phyloP scores from a whole-genome alignment of 2,888 invertebrate species.

The Sinotaia quadrata region DNA sequence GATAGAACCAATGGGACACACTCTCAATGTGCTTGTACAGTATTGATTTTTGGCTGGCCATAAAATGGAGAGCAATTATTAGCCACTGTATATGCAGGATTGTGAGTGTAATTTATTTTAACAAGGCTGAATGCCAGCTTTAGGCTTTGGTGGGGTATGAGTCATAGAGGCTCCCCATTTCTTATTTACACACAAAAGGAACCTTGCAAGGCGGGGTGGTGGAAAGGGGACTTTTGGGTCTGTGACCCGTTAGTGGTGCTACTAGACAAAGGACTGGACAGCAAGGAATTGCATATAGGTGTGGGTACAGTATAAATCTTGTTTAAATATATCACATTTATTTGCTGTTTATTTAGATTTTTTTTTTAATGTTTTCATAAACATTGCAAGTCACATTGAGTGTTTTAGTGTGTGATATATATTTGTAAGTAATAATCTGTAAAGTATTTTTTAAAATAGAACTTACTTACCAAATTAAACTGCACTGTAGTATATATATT shows the following conservation, averaged over 20 bases:
- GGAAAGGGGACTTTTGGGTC: not conserved
- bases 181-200: constrained; percentile 30
- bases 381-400: no score
- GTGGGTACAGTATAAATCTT: not conserved
- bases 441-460: no score
- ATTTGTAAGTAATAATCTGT: no score
- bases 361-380: no score
- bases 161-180: constrained; percentile 15
- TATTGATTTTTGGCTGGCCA: constrained; percentile 25
- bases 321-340: no score
- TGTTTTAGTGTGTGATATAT: no score
- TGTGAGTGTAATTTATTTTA: constrained; percentile 33
- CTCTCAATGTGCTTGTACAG: not conserved
- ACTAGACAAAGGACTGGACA: constrained; percentile 7
- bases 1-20: not conserved
- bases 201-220: not conserved
- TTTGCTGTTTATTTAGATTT: no score
- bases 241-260: not conserved
- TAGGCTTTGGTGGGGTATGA: not conserved
- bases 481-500: no score
- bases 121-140: constrained; percentile 20
- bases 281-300: no score
- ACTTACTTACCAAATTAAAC: no score
- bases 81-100: constrained; percentile 32
- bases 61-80: constrained; percentile 28